A percentile compares a stretch with the other conserved stretches of the same genome.
Evolutionary conservation across 2,113 vertebrate genomes (phyloP).

Genomic region (Choloepus hoffmanni): DNA sequence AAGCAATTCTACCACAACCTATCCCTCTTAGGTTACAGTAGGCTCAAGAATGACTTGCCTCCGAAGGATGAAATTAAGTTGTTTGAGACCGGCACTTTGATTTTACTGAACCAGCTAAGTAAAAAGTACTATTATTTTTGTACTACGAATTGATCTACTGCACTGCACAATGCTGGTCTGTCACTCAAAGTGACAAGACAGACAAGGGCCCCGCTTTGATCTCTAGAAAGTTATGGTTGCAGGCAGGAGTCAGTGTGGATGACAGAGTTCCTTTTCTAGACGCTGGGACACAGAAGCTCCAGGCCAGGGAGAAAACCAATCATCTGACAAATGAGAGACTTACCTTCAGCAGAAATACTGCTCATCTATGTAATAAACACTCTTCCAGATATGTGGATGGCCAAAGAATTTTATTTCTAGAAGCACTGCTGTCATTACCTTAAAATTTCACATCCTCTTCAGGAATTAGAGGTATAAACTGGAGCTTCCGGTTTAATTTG

Average conservation of each 20-base stretch:
- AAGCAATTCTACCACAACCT: slow-evolving; percentile 64
- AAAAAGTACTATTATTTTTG: slow-evolving; percentile 86
- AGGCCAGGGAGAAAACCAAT: slow-evolving; percentile 26
- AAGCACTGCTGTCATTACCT: slow-evolving; percentile 64
- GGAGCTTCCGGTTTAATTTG: slow-evolving; percentile 13
- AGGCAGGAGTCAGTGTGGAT: slow-evolving; percentile 76
- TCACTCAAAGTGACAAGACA: slow-evolving; percentile 86
- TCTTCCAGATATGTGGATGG: not conserved
- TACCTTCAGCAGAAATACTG: slow-evolving; percentile 44
- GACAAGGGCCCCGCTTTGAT: slow-evolving; percentile 85
- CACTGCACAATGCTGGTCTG: slow-evolving; percentile 81
- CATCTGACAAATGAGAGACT: slow-evolving; percentile 8
- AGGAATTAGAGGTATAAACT: slow-evolving; percentile 72
- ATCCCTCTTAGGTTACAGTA: slow-evolving; percentile 75
- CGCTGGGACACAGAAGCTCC: slow-evolving; percentile 47
- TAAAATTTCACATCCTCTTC: slow-evolving; percentile 69
- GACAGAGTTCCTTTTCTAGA: slow-evolving; percentile 72
- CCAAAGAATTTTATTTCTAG: slow-evolving; percentile 68
- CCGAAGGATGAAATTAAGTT: slow-evolving; percentile 86
- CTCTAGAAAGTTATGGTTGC: slow-evolving; percentile 79
- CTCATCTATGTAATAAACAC: slow-evolving; percentile 67
- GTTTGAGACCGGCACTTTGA: slow-evolving; percentile 86
- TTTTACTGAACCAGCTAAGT: slow-evolving; percentile 83
- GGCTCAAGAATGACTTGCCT: slow-evolving; percentile 77
- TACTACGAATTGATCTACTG: slow-evolving; percentile 79